A percentile compares a stretch with the other conserved stretches of the same genome.
phyloP scores from a whole-genome alignment of 2,113 vertebrate species.

The Cercocebus atys region DNA sequence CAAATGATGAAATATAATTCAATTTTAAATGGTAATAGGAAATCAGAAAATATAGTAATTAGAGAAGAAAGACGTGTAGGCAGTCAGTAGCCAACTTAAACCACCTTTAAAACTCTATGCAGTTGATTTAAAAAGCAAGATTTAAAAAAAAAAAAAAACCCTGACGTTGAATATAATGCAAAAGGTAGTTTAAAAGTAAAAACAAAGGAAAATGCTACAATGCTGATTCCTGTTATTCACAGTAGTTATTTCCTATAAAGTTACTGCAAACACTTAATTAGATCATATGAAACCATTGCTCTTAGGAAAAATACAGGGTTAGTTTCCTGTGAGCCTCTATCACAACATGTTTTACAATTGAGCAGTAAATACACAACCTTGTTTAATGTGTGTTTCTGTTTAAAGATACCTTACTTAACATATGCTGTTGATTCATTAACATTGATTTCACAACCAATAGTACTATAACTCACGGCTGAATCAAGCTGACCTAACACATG shows the following conservation, averaged over 20 bases:
- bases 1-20: background rate
- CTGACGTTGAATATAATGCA: background rate
- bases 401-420: background rate
- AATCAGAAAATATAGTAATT: background rate
- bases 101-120: background rate
- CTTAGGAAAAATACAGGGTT: background rate
- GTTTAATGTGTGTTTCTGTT: background rate
- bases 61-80: background rate
- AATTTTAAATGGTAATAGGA: background rate
- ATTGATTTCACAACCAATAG: background rate
- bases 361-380: background rate
- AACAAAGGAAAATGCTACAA: background rate
- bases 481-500: background rate
- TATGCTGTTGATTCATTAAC: background rate
- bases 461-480: background rate
- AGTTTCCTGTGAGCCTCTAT: background rate
- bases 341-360: background rate
- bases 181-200: background rate
- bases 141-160: background rate
- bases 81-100: constrained; percentile 1
- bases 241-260: background rate
- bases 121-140: constrained; percentile 22
- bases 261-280: background rate
- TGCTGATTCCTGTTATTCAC: background rate
- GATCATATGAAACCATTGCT: background rate